A percentile compares a stretch with the other conserved stretches of the same genome.
phyloP scores from a whole-genome alignment of 1,140 invertebrate species.

The Drosophila eugracilis region DNA sequence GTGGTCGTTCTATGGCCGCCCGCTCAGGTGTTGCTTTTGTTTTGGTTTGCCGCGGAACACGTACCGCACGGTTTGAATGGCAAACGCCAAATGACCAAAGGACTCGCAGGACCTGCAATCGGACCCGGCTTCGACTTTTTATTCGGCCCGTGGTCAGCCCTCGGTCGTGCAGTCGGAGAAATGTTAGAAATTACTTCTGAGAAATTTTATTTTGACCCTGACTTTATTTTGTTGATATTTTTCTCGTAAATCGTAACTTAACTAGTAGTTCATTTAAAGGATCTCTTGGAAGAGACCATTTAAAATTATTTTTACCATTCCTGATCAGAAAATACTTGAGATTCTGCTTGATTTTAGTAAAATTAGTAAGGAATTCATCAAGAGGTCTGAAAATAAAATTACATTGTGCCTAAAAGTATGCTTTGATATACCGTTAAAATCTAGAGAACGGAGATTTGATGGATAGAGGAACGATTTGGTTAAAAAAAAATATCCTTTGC shows the following conservation, averaged over 20 bases:
- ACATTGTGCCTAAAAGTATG: neutral
- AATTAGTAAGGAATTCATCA: too few relatives aligned
- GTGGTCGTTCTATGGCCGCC: too few relatives aligned
- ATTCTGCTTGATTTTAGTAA: too few relatives aligned
- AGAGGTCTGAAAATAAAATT: too few relatives aligned
- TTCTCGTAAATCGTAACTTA: too few relatives aligned
- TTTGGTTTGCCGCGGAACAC: slow-evolving; percentile 51
- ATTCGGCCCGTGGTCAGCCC: slow-evolving; percentile 42
- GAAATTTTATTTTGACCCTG: neutral
- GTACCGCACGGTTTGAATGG: slow-evolving; percentile 72
- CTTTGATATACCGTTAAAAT: neutral
- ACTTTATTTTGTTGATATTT: neutral
- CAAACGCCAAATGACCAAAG: slow-evolving; percentile 76
- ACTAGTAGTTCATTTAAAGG: too few relatives aligned
- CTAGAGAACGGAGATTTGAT: too few relatives aligned
- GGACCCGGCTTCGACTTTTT: slow-evolving; percentile 30
- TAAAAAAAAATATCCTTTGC: too few relatives aligned
- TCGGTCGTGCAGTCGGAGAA: slow-evolving; percentile 20
- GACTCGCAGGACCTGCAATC: slow-evolving; percentile 34
- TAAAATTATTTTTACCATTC: too few relatives aligned
- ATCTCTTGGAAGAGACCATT: neutral
- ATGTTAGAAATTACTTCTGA: neutral
- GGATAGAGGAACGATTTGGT: too few relatives aligned
- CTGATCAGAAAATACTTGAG: too few relatives aligned
- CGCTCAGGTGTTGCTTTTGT: slow-evolving; percentile 30